These are phyloP conservation scores for Pholis gunnellus DNA, from an alignment of 2,113 vertebrate species.

Conservation along the genomic window DNA sequence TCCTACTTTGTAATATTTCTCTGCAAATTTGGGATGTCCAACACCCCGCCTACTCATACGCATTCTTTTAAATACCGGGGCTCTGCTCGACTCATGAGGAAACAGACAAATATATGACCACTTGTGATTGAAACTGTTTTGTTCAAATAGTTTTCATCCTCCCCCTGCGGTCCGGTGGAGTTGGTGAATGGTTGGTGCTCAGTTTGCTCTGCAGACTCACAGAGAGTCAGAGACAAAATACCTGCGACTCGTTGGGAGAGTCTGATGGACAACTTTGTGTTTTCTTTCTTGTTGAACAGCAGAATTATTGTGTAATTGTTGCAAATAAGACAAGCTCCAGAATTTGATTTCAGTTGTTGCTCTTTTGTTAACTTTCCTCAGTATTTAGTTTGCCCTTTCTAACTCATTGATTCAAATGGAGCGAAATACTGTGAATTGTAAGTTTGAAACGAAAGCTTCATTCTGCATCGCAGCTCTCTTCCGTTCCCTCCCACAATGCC, in stretches of 20 bases:
- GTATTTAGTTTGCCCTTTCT: conserved; percentile 19
- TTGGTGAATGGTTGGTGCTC: conserved; percentile 29
- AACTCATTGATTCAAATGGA: conserved; percentile 31
- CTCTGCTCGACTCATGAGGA: conserved; percentile 19
- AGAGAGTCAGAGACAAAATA: conserved; percentile 42
- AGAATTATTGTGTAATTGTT: conserved; percentile 16
- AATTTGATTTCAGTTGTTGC: neutral
- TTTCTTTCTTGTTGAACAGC: conserved; percentile 15
- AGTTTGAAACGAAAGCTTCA: conserved; percentile 14
- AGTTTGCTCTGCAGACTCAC: conserved; percentile 42
- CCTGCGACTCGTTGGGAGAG: conserved; percentile 19
- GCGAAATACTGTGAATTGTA: conserved; percentile 19
- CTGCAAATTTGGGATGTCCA: conserved; percentile 11
- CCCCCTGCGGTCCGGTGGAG: conserved; percentile 30
- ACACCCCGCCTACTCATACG: neutral
- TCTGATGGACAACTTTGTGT: conserved; percentile 39
- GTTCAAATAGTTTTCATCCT: conserved; percentile 47
- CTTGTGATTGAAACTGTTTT: conserved; percentile 35
- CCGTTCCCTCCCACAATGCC: conserved; percentile 11
- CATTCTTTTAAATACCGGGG: conserved; percentile 25
- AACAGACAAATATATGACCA: conserved; percentile 15
- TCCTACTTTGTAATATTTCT: neutral
- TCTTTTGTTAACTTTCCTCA: conserved; percentile 20
- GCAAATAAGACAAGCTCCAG: conserved; percentile 12
- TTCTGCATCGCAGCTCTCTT: conserved; percentile 3